Conservation (phyloP, 2,113 vertebrate species). For the Carassius auratus region DNA sequence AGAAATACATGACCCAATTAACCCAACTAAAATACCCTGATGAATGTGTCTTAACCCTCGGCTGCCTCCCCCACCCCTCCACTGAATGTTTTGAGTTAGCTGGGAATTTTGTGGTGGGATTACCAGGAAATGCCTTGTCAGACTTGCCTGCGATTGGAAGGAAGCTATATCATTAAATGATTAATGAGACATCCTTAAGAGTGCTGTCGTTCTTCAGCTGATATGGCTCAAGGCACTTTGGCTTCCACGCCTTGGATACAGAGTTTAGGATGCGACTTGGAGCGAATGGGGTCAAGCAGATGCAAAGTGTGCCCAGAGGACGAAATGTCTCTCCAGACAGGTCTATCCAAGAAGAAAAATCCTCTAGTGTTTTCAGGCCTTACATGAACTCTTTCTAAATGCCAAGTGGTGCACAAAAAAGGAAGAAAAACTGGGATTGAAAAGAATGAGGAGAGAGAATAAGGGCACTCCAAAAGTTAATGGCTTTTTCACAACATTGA, state of each 20-base stretch:
- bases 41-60: not conserved
- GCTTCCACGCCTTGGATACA: conserved; percentile 12
- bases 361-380: conserved; percentile 27
- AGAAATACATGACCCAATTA: not conserved
- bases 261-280: not conserved
- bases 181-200: conserved; percentile 63
- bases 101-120: conserved; percentile 70
- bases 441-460: conserved; percentile 34
- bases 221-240: conserved; percentile 64
- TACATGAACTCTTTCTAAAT: conserved; percentile 15
- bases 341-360: not conserved
- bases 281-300: conserved; percentile 23
- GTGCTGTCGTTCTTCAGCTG: conserved; percentile 43
- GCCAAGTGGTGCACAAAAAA: conserved; percentile 35
- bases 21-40: not conserved
- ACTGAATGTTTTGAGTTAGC: conserved; percentile 74
- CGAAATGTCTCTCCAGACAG: conserved; percentile 19
- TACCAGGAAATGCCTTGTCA: conserved; percentile 69
- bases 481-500: conserved; percentile 58
- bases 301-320: not conserved
- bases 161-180: conserved; percentile 72
- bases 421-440: conserved; percentile 49
- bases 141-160: conserved; percentile 66
- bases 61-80: conserved; percentile 48
- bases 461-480: conserved; percentile 45